Conservation (phyloP, 2,888 invertebrate genomes). For the Ophonus ardosiacus region DNA sequence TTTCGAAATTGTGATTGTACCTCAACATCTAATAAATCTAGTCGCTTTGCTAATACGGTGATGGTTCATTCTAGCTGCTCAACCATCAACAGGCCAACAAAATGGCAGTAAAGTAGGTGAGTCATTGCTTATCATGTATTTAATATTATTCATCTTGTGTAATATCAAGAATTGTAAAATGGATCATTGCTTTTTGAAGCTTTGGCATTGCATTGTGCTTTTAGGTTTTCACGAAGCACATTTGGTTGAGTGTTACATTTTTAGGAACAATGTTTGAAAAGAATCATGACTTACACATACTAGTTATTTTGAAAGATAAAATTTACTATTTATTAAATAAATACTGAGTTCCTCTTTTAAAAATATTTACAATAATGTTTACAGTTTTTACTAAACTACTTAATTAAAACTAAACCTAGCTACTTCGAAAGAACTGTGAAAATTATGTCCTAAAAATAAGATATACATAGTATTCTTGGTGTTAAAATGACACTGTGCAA, state of each 20-base stretch:
- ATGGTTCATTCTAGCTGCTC: constrained; percentile 71
- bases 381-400: no score
- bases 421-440: no score
- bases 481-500: no score
- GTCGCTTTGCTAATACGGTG: constrained; percentile 71
- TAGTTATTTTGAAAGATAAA: constrained; percentile 12
- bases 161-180: constrained; percentile 14
- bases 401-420: no score
- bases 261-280: neutral
- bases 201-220: constrained; percentile 50
- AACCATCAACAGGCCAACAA: constrained; percentile 72
- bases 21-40: neutral
- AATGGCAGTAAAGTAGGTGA: constrained; percentile 76
- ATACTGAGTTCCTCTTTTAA: no score
- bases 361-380: no score
- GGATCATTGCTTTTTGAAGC: constrained; percentile 48
- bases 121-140: constrained; percentile 66
- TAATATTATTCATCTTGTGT: neutral
- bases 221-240: constrained; percentile 45
- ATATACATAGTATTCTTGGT: no score
- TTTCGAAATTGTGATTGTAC: no score
- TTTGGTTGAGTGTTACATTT: neutral
- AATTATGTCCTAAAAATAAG: no score
- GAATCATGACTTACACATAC: neutral
- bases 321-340: neutral